Evolutionary conservation across 2,888 invertebrate species (phyloP).

Genomic region (Herminia tarsipennalis): DNA sequence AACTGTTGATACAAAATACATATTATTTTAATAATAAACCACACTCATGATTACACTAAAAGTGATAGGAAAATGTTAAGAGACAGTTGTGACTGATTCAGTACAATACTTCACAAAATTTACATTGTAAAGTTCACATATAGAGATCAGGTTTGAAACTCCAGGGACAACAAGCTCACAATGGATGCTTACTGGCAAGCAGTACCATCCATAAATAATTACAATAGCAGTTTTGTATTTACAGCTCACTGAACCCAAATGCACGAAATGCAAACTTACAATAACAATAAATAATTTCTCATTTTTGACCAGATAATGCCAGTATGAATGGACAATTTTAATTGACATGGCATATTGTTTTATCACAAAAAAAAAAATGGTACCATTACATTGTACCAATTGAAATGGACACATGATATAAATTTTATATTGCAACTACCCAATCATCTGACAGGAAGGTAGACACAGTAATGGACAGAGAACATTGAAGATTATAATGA

Average conservation of each 20-base stretch:
- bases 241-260: constrained; percentile 71
- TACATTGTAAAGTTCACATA: constrained; percentile 78
- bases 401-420: constrained; percentile 63
- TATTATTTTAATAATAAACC: constrained; percentile 32
- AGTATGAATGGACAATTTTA: constrained; percentile 80
- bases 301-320: constrained; percentile 81
- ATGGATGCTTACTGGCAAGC: constrained; percentile 37
- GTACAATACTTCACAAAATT: constrained; percentile 67
- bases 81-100: constrained; percentile 39
- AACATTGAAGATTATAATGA: constrained; percentile 30
- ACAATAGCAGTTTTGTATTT: constrained; percentile 54
- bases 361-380: constrained; percentile 76
- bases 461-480: constrained; percentile 59
- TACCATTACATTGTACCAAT: constrained; percentile 68
- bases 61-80: constrained; percentile 32
- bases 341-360: constrained; percentile 79
- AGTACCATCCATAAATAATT: constrained; percentile 24
- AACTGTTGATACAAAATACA: constrained; percentile 37
- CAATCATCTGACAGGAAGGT: constrained; percentile 66
- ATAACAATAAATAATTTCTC: constrained; percentile 77
- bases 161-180: constrained; percentile 69
- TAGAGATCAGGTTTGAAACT: constrained; percentile 78
- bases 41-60: constrained; percentile 42
- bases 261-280: constrained; percentile 77
- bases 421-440: constrained; percentile 78